phyloP scores from a whole-genome alignment of 2,888 invertebrate species.

The Pseudococcus longispinus region DNA sequence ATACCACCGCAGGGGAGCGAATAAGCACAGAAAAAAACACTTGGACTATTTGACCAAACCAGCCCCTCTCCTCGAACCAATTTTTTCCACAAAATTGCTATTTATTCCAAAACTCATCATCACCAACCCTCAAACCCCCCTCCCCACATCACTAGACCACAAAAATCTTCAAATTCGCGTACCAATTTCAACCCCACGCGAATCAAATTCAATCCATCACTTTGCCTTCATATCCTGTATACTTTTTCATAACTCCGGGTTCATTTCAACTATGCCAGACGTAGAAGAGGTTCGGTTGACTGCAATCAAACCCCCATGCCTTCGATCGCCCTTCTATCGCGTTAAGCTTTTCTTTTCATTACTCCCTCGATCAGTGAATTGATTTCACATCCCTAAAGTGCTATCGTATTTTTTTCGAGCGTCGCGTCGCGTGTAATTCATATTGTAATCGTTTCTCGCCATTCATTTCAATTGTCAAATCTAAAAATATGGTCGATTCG shows the following conservation, averaged over 20 bases:
- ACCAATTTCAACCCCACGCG: too few relatives aligned
- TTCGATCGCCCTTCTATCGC: background rate
- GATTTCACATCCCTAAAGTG: constrained; percentile 26
- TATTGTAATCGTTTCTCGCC: background rate
- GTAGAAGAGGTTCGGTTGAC: background rate
- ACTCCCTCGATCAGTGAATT: constrained; percentile 17
- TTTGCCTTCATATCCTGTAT: background rate
- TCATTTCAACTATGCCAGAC: background rate
- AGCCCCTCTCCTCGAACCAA: too few relatives aligned
- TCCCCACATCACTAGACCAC: too few relatives aligned
- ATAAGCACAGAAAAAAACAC: background rate
- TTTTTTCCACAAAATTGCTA: too few relatives aligned
- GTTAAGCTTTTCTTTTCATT: background rate
- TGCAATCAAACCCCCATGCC: background rate
- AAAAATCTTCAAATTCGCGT: background rate
- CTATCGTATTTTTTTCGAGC: background rate
- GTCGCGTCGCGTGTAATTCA: constrained; percentile 12
- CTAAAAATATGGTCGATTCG: background rate
- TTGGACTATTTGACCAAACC: background rate
- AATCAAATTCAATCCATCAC: background rate
- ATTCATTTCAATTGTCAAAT: background rate
- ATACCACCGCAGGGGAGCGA: background rate
- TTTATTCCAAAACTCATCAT: too few relatives aligned
- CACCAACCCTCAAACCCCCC: too few relatives aligned
- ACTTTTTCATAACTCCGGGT: background rate